phyloP scores from a whole-genome alignment of 1,140 invertebrate species.

The Drosophila repletoides region DNA sequence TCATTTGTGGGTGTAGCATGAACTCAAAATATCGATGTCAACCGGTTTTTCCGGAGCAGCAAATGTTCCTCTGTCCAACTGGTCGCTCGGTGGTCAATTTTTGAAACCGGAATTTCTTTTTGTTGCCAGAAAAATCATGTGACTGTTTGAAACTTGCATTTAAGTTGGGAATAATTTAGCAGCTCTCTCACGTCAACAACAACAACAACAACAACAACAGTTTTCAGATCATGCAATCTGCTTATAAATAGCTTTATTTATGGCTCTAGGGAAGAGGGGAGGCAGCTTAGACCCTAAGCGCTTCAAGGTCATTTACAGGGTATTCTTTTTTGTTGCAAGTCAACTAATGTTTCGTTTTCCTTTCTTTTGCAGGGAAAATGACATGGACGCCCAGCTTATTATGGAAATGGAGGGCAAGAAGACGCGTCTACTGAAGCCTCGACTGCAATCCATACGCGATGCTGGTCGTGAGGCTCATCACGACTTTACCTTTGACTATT shows the following conservation, averaged over 20 bases:
- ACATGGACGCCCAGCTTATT: constrained; percentile 91
- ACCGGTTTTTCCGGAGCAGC: constrained; percentile 19
- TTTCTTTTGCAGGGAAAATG: constrained; percentile 86
- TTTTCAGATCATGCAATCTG: constrained; percentile 19
- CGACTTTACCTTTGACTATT: constrained; percentile 96
- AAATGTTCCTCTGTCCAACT: background rate
- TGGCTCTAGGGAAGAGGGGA: constrained; percentile 18
- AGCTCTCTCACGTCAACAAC: constrained; percentile 12
- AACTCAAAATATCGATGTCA: constrained; percentile 3
- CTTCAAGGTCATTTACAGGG: constrained; percentile 34
- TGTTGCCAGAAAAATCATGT: constrained; percentile 21
- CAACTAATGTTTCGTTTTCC: constrained; percentile 7
- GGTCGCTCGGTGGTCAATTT: no score
- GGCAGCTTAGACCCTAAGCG: background rate
- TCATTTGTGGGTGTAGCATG: constrained; percentile 31
- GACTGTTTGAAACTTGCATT: constrained; percentile 2
- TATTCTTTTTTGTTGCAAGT: background rate
- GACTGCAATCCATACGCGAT: constrained; percentile 83
- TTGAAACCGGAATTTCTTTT: constrained; percentile 60
- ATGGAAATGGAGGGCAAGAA: constrained; percentile 94
- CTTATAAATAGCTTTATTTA: constrained; percentile 55
- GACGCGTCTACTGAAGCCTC: constrained; percentile 90
- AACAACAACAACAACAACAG: no score
- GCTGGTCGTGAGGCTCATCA: constrained; percentile 88
- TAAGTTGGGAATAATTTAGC: background rate